phyloP scores from a whole-genome alignment of 2,113 vertebrate genomes.

The Chloropsis hardwickii region DNA sequence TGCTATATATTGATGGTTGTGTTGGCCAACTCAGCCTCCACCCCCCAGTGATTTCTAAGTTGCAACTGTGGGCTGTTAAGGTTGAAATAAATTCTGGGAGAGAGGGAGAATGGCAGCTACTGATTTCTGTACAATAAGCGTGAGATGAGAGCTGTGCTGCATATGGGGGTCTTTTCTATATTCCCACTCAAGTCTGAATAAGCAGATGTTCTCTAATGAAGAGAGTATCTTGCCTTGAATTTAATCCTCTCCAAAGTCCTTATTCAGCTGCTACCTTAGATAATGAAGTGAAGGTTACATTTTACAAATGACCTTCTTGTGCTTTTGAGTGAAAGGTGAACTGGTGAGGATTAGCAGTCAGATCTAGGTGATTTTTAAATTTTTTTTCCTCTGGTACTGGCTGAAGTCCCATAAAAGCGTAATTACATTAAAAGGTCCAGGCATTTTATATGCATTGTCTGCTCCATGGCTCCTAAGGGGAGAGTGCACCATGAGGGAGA shows the following conservation, averaged over 20 bases:
- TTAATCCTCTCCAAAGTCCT: conserved; percentile 39
- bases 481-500: not conserved
- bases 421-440: conserved; percentile 38
- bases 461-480: not conserved
- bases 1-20: not conserved
- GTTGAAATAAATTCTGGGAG: not conserved
- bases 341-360: conserved; percentile 7
- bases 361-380: not conserved
- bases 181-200: not conserved
- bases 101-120: not conserved
- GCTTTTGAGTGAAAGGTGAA: not conserved
- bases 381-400: not conserved
- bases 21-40: not conserved
- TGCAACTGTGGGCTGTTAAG: not conserved
- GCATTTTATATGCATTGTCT: conserved; percentile 35
- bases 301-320: conserved; percentile 38
- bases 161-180: not conserved
- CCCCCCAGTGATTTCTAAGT: not conserved
- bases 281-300: conserved; percentile 41
- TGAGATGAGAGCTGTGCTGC: not conserved
- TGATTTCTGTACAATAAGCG: not conserved
- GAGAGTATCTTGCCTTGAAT: conserved; percentile 5
- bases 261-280: conserved; percentile 31
- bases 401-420: conserved; percentile 40
- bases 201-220: conserved; percentile 21